Evolutionary conservation across 2,888 invertebrate genomes (phyloP), one percentile per base, ranked within the genome.

Genomic region (Anaspis maculata): DNA sequence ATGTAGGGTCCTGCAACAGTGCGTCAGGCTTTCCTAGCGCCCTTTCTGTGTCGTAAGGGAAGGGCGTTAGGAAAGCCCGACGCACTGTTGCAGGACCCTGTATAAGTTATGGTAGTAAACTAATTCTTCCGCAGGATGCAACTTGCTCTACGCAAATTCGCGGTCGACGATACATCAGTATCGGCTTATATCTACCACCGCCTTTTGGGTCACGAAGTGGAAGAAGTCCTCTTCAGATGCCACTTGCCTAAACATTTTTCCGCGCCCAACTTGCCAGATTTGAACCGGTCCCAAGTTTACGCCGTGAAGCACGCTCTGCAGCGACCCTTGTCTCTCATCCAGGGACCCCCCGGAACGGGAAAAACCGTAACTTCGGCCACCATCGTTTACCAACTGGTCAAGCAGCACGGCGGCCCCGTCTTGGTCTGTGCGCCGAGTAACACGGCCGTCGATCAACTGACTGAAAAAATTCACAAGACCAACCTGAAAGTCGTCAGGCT

Each of bases 321-420:
- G 61, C 76, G 95, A 3, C 97, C 97, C 0, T 70, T 98, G 12
- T 94, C 94, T 14, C 69, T 99, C 16, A 99, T 99, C 57, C 98
- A 99, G 72, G 97, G 92, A 1, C 91, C 91, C 0, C 95, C 96
- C 0, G 94, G 94, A 28, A 97, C 97, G 0, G 97, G 97, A 3
- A 98, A 99, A 69, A 99, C 98, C 0, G 98, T 98, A 0, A 99
- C 98, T 0, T 97, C 97, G 1, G 98, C 98, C 1, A 96, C 97
- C 0, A 94, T 99, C 47, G 98, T 99, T 2, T 98, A 96, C 63
- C 98, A 99, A 61, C 70, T 99, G 35, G 94, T 91, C 0, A 85
- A 92, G 54, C 92, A 95, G 59, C 91, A 83, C 49, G 89, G 90
- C 3, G 90, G 90, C 1, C 90, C 92, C 0, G 95, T 98, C 1